Evolutionary conservation across 2,113 vertebrate genomes (phyloP).

Genomic region (Bufo bufo): DNA sequence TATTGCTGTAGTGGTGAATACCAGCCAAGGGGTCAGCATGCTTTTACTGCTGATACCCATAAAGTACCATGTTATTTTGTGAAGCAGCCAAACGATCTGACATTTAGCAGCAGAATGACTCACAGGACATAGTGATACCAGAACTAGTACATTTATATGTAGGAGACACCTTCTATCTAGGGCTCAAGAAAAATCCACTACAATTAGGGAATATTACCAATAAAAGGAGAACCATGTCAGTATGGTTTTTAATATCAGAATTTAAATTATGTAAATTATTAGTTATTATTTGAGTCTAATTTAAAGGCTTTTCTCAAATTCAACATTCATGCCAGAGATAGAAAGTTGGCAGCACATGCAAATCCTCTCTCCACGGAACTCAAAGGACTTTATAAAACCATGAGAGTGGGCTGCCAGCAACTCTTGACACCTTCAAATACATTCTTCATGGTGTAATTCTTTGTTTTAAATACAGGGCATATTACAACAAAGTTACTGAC

Average conservation of each 20-base stretch:
- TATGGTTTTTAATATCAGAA: too few species aligned
- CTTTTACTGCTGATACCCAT: slow-evolving; percentile 44
- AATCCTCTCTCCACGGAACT: not conserved
- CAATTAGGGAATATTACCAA: not conserved
- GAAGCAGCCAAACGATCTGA: slow-evolving; percentile 41
- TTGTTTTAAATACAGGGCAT: not conserved
- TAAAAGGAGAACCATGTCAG: not conserved
- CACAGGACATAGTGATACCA: slow-evolving; percentile 53
- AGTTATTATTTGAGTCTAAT: not conserved
- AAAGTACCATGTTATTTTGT: slow-evolving; percentile 53
- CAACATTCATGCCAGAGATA: too few species aligned
- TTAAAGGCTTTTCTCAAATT: not conserved
- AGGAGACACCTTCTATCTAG: not conserved
- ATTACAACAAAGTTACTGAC: not conserved
- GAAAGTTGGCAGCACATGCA: not conserved
- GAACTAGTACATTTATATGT: slow-evolving; percentile 45
- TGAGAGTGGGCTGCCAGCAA: not conserved
- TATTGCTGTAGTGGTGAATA: slow-evolving; percentile 24
- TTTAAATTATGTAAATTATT: too few species aligned
- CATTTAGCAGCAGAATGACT: slow-evolving; percentile 35
- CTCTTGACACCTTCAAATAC: too few species aligned
- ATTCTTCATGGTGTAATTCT: not conserved
- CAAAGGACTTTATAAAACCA: not conserved
- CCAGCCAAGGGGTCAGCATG: slow-evolving; percentile 27
- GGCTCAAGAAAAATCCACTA: not conserved